phyloP scores from a whole-genome alignment of 2,797 vertebrate genomes.

The Simalia tracyae region DNA sequence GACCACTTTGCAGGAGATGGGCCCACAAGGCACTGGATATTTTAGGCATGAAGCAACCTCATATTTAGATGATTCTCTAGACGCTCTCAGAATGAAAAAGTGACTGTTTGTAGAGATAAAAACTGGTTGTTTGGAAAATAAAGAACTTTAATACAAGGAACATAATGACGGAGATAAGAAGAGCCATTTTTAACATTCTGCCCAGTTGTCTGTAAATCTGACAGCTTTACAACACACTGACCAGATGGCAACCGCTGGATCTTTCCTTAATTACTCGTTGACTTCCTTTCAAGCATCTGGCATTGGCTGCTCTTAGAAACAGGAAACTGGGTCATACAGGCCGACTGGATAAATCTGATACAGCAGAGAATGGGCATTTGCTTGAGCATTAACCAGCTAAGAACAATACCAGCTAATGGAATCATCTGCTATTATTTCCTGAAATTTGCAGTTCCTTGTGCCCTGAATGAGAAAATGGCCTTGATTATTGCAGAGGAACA shows the following conservation, averaged over 20 bases:
- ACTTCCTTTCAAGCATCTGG: conserved; percentile 11
- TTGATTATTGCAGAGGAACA: not conserved
- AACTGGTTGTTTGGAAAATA: not conserved
- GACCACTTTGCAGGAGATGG: not conserved
- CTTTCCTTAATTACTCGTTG: conserved; percentile 9
- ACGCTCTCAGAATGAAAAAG: not conserved
- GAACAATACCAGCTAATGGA: not conserved
- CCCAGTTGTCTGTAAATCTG: not conserved
- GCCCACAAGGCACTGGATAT: not conserved
- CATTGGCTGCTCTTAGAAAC: not conserved
- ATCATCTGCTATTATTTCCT: not conserved
- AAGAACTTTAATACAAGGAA: not conserved
- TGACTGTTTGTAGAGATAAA: not conserved
- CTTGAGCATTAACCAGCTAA: not conserved
- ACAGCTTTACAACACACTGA: not conserved
- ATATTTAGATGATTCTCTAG: not conserved
- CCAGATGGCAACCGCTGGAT: not conserved
- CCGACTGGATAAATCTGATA: not conserved
- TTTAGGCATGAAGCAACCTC: not conserved
- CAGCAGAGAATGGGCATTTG: not conserved
- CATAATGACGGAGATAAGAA: not conserved
- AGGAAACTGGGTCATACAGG: not conserved
- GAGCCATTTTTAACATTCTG: not conserved
- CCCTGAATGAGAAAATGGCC: not conserved
- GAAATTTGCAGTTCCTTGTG: not conserved